Base-by-base conservation (phyloP, 2,113 vertebrate species). In the Hassar affinis region DNA sequence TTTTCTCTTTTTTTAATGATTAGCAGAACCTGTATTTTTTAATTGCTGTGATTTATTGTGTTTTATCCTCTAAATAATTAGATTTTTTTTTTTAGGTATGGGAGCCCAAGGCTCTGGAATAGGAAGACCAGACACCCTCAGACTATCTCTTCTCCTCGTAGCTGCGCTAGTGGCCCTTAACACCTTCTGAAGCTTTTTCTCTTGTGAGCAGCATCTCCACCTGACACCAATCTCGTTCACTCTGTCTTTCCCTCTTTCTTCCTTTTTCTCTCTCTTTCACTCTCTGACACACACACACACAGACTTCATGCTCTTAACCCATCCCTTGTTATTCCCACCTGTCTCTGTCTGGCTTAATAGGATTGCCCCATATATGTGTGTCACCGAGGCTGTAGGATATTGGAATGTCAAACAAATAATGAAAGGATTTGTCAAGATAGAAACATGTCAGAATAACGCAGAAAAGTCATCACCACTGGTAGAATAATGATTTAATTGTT, bases 21-120 rank as follows among this genome's bases (percentile, higher is more conserved):
- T 88, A 86, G 86, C 82, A 82, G 80, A 84, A 66, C 85, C 84
- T 75, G 51, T 72, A 51, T 57, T 4, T 33, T 33, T 15, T 51
- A 56, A 61, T 74, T 75, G 57, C 80, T 45, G 76, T 84, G 69
- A 35, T 86, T 82, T 45, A 85, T 90, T 83, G 49, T 30, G 11
- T 85, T 66, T 59, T 80, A 45, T 54, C 25, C 57, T 64, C 18
- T 20, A 68, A 86, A 66, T 47, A 57, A 8, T 72, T 17, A 49
- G 38, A 80, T 84, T 38, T 62, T 81, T 75, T 88, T 12, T 94
- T 92, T 49, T 93, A 98, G 97, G 92, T 91, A 96, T 96, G 95
- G 95, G 96, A 87, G 96, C 96, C 0, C 93, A 94, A 85, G 97
- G 96, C 54, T 97, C 95, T 15, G 90, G 93, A 47, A 91, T 93